Base-by-base conservation (phyloP, 2,797 vertebrate genomes). In the Lacerta agilis region DNA sequence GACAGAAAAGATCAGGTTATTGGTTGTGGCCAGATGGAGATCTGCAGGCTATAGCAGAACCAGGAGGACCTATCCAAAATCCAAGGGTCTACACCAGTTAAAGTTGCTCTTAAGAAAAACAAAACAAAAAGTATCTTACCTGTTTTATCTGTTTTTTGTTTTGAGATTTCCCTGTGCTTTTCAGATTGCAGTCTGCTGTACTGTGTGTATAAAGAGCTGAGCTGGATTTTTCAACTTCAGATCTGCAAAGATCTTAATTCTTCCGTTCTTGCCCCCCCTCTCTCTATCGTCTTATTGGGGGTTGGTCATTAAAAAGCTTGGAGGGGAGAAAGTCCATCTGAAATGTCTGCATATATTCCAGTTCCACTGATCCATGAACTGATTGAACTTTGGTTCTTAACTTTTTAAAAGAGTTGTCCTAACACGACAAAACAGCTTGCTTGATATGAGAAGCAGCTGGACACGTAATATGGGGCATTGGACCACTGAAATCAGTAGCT, bases 331-430 rank as follows among this genome's bases (percentile, higher is more conserved):
- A 95, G 95, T 95, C 93, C 91, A 88, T 25, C 27, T 79, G 73
- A 90, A 86, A 78, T 41, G 61, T 90, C 85, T 27, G 41, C 88
- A 87, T 81, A 36, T 91, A 90, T 94, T 86, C 82, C 88, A 89
- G 86, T 90, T 93, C 92, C 25, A 5, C 5, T 94, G 91, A 94
- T 92, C 95, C 93, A 3, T 94, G 77, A 87, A 73, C 84, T 93
- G 91, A 92, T 93, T 95, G 94, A 94, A 95, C 94, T 95, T 96
- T 95, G 94, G 89, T 91, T 93, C 91, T 88, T 43, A 73, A 13
- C 90, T 71, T 85, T 64, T 75, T 67, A 85, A 88, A 87, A 88
- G 78, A 43, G 80, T 72, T 58, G 83, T 87, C 91, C 87, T 45
- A 90, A 88, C 81, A 45, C 91, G 83, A 88, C 81, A 77, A 69